Conservation (phyloP, 1,140 invertebrate genomes). For the Saccostrea cuccullata region DNA sequence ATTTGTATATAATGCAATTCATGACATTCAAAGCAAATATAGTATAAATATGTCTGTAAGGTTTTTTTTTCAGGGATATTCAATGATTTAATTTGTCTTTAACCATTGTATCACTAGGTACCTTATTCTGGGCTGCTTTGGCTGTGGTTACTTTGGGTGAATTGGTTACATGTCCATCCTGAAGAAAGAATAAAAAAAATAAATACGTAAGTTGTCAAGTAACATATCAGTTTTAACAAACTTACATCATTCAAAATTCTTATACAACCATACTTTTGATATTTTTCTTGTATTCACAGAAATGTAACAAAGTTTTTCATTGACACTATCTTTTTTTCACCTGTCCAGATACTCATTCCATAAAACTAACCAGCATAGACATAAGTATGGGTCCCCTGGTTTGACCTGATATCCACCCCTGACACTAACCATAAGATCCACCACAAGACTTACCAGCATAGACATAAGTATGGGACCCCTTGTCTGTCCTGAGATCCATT, state of each 20-base stretch:
- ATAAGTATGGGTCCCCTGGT: constrained; percentile 90
- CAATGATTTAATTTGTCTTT: background rate
- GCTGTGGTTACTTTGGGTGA: constrained; percentile 68
- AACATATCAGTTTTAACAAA: too few species aligned
- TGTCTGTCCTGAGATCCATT: constrained; percentile 93
- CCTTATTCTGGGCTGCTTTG: constrained; percentile 68
- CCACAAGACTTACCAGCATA: constrained; percentile 85
- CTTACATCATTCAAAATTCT: too few species aligned
- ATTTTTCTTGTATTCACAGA: background rate
- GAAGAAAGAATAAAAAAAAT: background rate
- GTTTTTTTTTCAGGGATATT: too few species aligned
- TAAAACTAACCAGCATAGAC: constrained; percentile 83
- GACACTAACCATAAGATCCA: too few species aligned
- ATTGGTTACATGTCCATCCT: constrained; percentile 71
- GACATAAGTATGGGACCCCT: constrained; percentile 89
- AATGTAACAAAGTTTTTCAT: background rate
- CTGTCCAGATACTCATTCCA: background rate
- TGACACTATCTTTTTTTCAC: background rate
- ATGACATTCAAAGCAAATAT: too few species aligned
- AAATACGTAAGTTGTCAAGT: too few species aligned
- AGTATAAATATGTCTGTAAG: too few species aligned
- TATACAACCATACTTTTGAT: too few species aligned
- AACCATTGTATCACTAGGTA: background rate
- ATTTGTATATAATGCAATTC: too few species aligned
- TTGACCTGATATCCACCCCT: constrained; percentile 91